A percentile compares a stretch with the other conserved stretches of the same genome.
Conservation (phyloP, 64 coral and sea anemone species). For the Pachyseris speciosa region DNA sequence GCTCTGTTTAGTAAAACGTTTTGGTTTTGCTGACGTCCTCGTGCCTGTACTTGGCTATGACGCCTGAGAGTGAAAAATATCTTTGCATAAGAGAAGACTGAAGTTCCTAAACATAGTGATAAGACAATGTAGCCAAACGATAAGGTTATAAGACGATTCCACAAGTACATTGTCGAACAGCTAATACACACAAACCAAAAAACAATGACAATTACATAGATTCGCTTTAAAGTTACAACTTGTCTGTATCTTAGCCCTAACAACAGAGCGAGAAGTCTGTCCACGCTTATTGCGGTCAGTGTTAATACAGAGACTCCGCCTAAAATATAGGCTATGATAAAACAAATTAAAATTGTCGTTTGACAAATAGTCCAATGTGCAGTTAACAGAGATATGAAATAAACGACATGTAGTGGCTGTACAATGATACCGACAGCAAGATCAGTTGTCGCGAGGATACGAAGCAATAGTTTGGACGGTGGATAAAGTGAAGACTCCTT, state of each 20-base stretch:
- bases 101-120: neutral
- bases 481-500: neutral
- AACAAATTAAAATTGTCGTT: too few species aligned
- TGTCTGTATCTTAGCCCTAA: neutral
- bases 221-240: neutral
- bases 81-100: neutral
- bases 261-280: neutral
- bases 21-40: too few species aligned
- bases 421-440: neutral
- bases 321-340: neutral
- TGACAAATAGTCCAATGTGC: neutral
- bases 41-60: neutral
- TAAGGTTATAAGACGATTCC: neutral
- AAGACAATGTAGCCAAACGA: neutral
- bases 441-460: neutral
- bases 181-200: too few species aligned
- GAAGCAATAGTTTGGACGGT: neutral
- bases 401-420: neutral
- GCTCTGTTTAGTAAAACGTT: too few species aligned
- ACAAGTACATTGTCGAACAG: too few species aligned
- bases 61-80: neutral
- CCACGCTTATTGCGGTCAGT: neutral
- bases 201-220: neutral
- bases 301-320: neutral
- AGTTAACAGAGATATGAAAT: neutral